A percentile compares a stretch with the other conserved stretches of the same genome.
Conservation (phyloP, 2,888 invertebrate species). For the Oasisia sp. region DNA sequence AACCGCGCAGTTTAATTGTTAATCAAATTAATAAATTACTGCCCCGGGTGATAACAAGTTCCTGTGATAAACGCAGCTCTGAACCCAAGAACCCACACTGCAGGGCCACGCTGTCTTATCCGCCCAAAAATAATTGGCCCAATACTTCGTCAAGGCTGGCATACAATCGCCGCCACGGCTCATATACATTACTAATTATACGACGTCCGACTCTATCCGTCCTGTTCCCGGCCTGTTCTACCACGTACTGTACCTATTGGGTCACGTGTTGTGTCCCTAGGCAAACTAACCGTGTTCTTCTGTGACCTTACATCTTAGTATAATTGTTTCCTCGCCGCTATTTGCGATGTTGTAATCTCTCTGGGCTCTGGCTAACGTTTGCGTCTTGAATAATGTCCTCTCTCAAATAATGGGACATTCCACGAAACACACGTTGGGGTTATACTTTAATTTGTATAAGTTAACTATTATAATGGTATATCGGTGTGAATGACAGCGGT, state of each 20-base stretch:
- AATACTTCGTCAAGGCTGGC: background rate
- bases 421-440: background rate
- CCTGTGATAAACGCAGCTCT: background rate
- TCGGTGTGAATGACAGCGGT: too few relatives aligned
- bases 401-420: background rate
- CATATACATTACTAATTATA: conserved; percentile 17
- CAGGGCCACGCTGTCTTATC: background rate
- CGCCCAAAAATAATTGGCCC: conserved; percentile 8
- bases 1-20: background rate
- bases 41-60: background rate
- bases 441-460: background rate
- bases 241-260: background rate
- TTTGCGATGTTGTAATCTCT: background rate
- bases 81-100: background rate
- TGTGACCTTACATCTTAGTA: background rate
- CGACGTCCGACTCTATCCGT: background rate
- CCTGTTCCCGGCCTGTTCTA: background rate
- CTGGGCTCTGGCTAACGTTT: background rate
- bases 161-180: background rate
- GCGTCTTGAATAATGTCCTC: background rate
- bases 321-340: background rate
- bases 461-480: too few relatives aligned
- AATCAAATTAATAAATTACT: background rate
- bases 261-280: background rate
- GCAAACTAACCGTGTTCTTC: background rate